Conservation (phyloP, 2,797 vertebrate species). For the Tachyglossus aculeatus region DNA sequence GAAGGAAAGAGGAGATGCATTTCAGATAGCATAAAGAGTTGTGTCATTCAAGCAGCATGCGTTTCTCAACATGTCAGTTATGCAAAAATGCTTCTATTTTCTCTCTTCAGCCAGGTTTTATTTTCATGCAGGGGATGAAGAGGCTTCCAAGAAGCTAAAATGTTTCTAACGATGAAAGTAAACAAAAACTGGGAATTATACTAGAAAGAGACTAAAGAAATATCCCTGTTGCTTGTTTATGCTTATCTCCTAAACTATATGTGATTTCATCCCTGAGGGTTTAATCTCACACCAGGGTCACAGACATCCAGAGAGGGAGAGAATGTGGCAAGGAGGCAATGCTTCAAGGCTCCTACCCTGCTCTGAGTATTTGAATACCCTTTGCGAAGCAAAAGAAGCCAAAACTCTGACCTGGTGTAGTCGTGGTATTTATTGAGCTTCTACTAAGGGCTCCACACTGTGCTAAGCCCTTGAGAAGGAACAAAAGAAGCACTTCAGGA, state of each 20-base stretch:
- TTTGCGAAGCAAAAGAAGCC: conserved; percentile 28
- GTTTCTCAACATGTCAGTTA: conserved; percentile 57
- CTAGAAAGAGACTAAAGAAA: conserved; percentile 21
- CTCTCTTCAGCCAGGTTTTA: conserved; percentile 38
- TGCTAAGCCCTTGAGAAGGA: too few species aligned
- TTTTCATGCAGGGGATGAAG: conserved; percentile 38
- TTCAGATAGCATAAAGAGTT: background rate
- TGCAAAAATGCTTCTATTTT: conserved; percentile 58
- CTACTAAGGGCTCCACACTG: too few species aligned
- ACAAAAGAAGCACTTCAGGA: too few species aligned
- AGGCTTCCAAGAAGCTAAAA: conserved; percentile 47
- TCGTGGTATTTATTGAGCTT: too few species aligned
- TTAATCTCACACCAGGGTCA: conserved; percentile 54
- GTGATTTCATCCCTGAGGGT: conserved; percentile 37
- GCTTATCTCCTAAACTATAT: conserved; percentile 33
- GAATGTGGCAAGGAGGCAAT: conserved; percentile 45
- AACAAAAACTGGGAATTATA: conserved; percentile 12
- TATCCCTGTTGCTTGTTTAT: background rate
- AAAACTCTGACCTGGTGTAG: too few species aligned
- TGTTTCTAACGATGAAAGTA: conserved; percentile 35
- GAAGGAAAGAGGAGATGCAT: background rate
- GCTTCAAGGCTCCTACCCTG: conserved; percentile 15
- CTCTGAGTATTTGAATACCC: conserved; percentile 37
- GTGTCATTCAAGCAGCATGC: conserved; percentile 62
- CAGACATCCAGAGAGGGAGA: conserved; percentile 35